Percentiles rank a stretch among this genome's conserved stretches.
These are phyloP conservation scores for Gallinago nigripennis DNA, from an alignment of 2,797 vertebrate species.

Conservation along the genomic window DNA sequence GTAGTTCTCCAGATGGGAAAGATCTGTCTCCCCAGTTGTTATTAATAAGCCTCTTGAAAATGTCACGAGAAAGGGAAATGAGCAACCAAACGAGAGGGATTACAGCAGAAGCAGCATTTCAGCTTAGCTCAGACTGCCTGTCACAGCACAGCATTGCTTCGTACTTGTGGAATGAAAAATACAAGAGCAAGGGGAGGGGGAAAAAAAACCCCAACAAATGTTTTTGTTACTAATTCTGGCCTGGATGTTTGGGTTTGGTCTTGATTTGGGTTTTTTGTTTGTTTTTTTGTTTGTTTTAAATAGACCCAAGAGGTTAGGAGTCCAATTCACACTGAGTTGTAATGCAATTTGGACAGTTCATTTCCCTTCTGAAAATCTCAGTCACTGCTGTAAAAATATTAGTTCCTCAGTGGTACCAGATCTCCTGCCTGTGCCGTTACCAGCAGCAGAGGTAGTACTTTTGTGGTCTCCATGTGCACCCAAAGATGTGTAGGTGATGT, in stretches of 20 bases:
- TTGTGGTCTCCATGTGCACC: neutral
- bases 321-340: neutral
- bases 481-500: neutral
- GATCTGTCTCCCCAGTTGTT: neutral
- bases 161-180: neutral
- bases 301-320: neutral
- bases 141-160: neutral
- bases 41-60: conserved; percentile 1
- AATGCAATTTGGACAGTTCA: neutral
- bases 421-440: neutral
- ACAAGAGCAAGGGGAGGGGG: neutral
- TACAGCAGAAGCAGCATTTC: neutral
- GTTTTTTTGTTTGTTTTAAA: neutral
- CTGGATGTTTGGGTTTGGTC: neutral
- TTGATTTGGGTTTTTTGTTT: too few relatives aligned
- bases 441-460: neutral
- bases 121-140: neutral
- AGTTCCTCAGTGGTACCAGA: neutral
- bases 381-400: neutral
- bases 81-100: neutral
- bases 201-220: neutral
- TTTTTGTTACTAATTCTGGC: neutral
- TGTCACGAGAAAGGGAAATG: conserved; percentile 1
- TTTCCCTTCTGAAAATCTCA: neutral
- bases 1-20: neutral